Percentiles rank a stretch among this genome's conserved stretches.
phyloP scores from a whole-genome alignment of 2,113 vertebrate genomes.

The Recurvirostra avosetta region DNA sequence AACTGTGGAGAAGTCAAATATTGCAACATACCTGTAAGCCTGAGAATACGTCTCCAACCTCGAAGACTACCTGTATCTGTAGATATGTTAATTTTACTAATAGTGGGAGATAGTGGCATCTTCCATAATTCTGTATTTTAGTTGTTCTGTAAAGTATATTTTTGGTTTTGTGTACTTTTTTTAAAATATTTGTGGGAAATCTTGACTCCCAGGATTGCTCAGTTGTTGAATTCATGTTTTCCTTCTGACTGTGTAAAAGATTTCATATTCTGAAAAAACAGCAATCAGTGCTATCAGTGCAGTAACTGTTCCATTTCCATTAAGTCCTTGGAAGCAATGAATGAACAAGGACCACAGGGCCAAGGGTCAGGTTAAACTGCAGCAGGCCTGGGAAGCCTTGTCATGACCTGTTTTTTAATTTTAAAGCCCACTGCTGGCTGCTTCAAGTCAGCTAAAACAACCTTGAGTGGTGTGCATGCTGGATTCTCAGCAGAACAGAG shows the following conservation, averaged over 20 bases:
- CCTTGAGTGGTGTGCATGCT: background rate
- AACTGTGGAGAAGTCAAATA: background rate
- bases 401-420: slow-evolving; percentile 26
- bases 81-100: background rate
- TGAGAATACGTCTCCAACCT: background rate
- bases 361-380: slow-evolving; percentile 27
- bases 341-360: background rate
- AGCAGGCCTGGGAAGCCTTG: background rate
- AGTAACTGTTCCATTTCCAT: background rate
- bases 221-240: background rate
- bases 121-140: background rate
- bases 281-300: background rate
- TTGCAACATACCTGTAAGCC: background rate
- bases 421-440: background rate
- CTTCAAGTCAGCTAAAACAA: background rate
- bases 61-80: rapidly evolving
- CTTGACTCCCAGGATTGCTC: background rate
- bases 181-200: background rate
- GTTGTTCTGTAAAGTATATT: background rate
- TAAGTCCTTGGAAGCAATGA: background rate
- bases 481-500: background rate
- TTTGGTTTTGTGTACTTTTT: background rate
- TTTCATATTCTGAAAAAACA: background rate
- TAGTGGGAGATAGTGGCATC: background rate
- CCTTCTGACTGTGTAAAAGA: background rate